Conservation (phyloP, 2,797 vertebrate genomes). For the Mormyrops boulengeri region DNA sequence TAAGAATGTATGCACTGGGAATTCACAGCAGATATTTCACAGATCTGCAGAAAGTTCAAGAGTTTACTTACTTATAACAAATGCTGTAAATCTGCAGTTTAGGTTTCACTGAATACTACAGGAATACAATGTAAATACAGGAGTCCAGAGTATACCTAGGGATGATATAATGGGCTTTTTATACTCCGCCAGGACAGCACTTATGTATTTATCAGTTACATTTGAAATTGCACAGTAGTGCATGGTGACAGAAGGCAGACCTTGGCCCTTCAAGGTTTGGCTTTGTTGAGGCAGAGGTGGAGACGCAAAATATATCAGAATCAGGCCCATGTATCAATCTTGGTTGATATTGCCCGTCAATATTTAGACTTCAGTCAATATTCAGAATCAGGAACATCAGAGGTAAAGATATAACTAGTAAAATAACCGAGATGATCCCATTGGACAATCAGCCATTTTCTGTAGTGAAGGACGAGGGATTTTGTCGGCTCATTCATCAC, state of each 20-base stretch:
- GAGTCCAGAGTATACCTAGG: not conserved
- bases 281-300: not conserved
- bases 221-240: not conserved
- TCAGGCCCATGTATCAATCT: not conserved
- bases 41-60: slow-evolving; percentile 1
- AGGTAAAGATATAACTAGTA: not conserved
- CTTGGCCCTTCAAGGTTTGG: not conserved
- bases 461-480: not conserved
- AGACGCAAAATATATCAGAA: not conserved
- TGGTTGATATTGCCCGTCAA: not conserved
- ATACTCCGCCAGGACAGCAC: not conserved
- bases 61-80: not conserved
- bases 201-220: not conserved
- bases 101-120: not conserved
- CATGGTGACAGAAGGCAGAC: not conserved
- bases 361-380: not conserved
- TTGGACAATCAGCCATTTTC: not conserved
- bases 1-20: not conserved
- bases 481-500: not conserved
- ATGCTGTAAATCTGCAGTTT: not conserved
- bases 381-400: not conserved
- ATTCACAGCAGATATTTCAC: not conserved
- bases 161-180: not conserved
- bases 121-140: not conserved
- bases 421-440: not conserved